Evolutionary conservation across 2,888 invertebrate genomes (phyloP), one percentile per base, ranked within the genome.

Genomic region (Drosophila parthenogenetica): DNA sequence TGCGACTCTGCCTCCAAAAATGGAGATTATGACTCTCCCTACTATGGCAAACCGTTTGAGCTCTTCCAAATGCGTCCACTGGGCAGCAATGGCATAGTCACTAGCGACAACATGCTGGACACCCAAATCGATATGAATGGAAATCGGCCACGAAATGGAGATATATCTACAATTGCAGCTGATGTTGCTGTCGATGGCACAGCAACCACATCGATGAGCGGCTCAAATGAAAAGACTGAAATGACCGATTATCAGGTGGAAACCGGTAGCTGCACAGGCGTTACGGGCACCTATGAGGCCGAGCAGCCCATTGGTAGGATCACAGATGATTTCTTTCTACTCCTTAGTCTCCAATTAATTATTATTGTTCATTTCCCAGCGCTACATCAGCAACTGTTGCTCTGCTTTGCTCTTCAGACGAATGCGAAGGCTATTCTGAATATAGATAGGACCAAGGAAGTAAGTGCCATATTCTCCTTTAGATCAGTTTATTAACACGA

Each of bases 371-470:
- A 1, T 16, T 2, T 11, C 70, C 4, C 59, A 92, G 92, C 88
- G 19, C 43, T 92, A 4, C 89, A 89, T 68, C 90, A 92, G 35
- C 90, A 91, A 67, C 90, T 96, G 66, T 91, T 97, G 68, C 91
- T 96, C 68, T 95, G 96, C 29, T 97, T 97, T 92, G 96, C 96
- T 13, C 94, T 96, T 42, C 93, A 96, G 67, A 94, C 94, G 8
- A 97, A 97, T 90, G 95, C 96, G 4, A 94, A 94, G 79, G 95
- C 95, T 76, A 96, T 97, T 73, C 92, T 97, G 49, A 95, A 94
- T 81, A 94, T 96, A 10, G 95, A 95, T 68, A 93, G 94, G 25
- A 89, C 82, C 43, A 85, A 89, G 65, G 91, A 92, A 84, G 92
- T 92, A 77, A 79, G 73, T 68, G 2, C 8, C 7, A 1, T 8